Base-by-base conservation (phyloP, 2,113 vertebrate genomes). In the Festucalex cinctus region DNA sequence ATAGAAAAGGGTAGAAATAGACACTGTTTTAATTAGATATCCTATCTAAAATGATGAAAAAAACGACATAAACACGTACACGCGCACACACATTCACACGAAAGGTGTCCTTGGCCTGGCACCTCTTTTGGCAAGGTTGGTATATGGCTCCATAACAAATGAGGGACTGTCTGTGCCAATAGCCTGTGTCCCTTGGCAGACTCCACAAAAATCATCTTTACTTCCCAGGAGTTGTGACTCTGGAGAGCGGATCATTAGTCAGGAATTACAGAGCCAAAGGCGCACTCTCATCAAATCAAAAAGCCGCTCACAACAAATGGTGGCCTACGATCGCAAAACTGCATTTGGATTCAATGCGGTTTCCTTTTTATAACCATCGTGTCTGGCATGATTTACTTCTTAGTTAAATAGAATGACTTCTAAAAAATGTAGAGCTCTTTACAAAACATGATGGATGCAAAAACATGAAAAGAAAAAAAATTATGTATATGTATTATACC, bases 51-150 rank as follows among this genome's bases (percentile, higher is more conserved):
- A n/a, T n/a, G n/a, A n/a, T n/a, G n/a, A n/a, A n/a, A n/a, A n/a
- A n/a, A n/a, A n/a, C n/a, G n/a, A n/a, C n/a, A 12, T 49, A 53
- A 12, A 36, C 61, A 35, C 44, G 39, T 48, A 13, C 56, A 57
- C 26, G 56, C 32, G 57, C 63, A 66, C 70, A 69, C 65, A 67
- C 32, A 56, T 48, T 53, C 24, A 43, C 69, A 65, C 53, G 46
- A 51, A 35, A 78, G 83, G 82, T 86, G 90, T 91, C 91, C 90
- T 92, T 91, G 88, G 88, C 82, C 84, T 82, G 88, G 88, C 87
- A 90, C 77, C 79, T 88, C 65, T 85, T 85, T 89, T 90, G 90
- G 89, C 88, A 89, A 79, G 74, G 77, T 81, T 69, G 73, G 67
- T 4, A 75, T 84, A 89, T 84, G 86, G 82, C 76, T 85, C 79